Evolutionary conservation across 1,140 invertebrate species (phyloP).

Genomic region (Triops longicaudatus): DNA sequence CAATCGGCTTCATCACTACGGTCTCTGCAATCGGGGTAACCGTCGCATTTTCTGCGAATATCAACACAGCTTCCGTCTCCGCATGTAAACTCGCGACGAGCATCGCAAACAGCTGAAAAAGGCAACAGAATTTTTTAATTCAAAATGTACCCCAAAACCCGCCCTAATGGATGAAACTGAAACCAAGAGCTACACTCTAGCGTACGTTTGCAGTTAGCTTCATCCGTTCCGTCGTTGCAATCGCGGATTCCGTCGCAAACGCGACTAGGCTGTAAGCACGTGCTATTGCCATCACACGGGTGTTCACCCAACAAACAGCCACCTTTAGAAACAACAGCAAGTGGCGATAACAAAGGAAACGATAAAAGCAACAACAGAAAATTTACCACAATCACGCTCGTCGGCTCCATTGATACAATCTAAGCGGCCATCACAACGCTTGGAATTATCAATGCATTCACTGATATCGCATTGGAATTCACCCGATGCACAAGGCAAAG

Average conservation of each 20-base stretch:
- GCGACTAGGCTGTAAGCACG: slow-evolving; percentile 9
- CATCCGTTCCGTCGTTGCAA: slow-evolving; percentile 80
- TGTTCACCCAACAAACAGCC: slow-evolving; percentile 45
- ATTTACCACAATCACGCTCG: slow-evolving; percentile 35
- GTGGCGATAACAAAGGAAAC: not conserved
- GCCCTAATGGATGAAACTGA: not conserved
- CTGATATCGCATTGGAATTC: slow-evolving; percentile 46
- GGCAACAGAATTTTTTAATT: not conserved
- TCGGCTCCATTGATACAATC: slow-evolving; percentile 42
- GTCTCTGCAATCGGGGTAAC: not conserved
- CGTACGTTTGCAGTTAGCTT: slow-evolving; percentile 49
- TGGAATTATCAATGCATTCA: slow-evolving; percentile 35
- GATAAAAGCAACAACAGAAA: not conserved
- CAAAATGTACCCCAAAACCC: no score
- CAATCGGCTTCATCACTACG: not conserved
- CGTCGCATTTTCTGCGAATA: not conserved
- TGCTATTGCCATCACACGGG: slow-evolving; percentile 44
- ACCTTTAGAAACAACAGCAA: not conserved
- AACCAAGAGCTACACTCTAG: slow-evolving; percentile 37
- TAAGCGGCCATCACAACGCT: slow-evolving; percentile 36
- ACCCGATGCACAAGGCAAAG: slow-evolving; percentile 25
- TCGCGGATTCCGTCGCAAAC: slow-evolving; percentile 74
- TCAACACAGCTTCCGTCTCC: not conserved
- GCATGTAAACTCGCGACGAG: not conserved
- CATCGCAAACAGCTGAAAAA: not conserved